Conservation (phyloP, 2,797 vertebrate genomes). For the Melanotaenia parkinsoni region DNA sequence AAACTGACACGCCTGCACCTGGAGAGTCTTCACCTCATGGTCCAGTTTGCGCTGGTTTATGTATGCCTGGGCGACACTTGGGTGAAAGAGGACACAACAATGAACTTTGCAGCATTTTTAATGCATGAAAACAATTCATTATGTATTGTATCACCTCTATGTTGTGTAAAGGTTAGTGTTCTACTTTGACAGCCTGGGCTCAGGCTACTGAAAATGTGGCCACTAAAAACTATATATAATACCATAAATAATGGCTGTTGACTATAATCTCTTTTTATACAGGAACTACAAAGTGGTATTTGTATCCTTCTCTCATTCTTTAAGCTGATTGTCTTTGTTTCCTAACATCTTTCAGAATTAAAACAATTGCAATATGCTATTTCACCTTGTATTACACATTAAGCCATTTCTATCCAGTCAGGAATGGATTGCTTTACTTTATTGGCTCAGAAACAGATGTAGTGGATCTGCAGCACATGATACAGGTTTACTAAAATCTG, state of each 20-base stretch:
- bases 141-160: background rate
- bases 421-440: conserved; percentile 8
- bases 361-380: conserved; percentile 32
- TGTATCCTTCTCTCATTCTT: conserved; percentile 30
- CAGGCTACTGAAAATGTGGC: background rate
- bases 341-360: conserved; percentile 40
- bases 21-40: conserved; percentile 95
- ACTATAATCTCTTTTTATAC: conserved; percentile 37
- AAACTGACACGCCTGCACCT: conserved; percentile 93
- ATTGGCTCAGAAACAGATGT: background rate
- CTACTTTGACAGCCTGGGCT: background rate
- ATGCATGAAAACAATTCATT: background rate
- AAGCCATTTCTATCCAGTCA: background rate
- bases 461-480: background rate
- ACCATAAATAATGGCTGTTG: background rate
- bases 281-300: conserved; percentile 20
- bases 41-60: conserved; percentile 96
- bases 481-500: conserved; percentile 23
- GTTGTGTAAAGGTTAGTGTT: background rate
- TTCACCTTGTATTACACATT: conserved; percentile 29
- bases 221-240: background rate
- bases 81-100: conserved; percentile 17
- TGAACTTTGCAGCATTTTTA: background rate
- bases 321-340: conserved; percentile 64
- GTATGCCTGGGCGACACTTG: conserved; percentile 93